Evolutionary conservation across 1,140 invertebrate genomes (phyloP), one percentile per base, ranked within the genome.

Genomic region (Drosophila teissieri): DNA sequence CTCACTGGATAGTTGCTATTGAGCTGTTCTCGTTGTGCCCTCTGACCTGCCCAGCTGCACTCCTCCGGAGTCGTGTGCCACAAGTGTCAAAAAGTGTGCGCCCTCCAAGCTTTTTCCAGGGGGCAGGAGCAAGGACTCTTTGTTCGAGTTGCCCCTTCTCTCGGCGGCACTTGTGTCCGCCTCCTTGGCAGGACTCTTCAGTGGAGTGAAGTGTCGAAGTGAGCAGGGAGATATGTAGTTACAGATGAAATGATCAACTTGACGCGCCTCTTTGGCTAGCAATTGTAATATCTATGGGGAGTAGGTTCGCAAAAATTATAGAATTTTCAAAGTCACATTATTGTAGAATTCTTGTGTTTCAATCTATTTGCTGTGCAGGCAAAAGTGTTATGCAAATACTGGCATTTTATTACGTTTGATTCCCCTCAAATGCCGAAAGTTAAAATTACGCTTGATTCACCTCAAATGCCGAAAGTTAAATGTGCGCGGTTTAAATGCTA

Each of bases 1-100:
- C 3, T 37, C 60, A 58, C 37, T 17, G 6, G 5, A 3, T 15
- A 22, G 53, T 62, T 39, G 60, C 4, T 31, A 27, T 27, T 37
- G 1, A 14, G 36, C 10, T 6, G 6, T n/a, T n/a, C 24, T 5
- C 24, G 24, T 0, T 4, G 24, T 22, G 2, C 37, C 27, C 39
- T 36, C 27, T 61, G 60, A 42, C 44, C 44, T 14, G 36, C 22
- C 34, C n/a, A 14, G 24, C 27, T 36, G 48, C 44, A 22, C 42
- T 48, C 49, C 55, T 67, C n/a, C n/a, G n/a, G 45, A 63, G 62
- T 48, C 55, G 34, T 73, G 74, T 49, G 62, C 62, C 74, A 65
- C 51, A 82, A 83, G 80, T 83, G 80, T 75, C 75, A 58, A 82
- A 83, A 84, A 83, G 80, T 68, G 74, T 61, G 62, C 69, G 46